Base-by-base conservation (phyloP, 2,113 vertebrate genomes). In the Pseudorasbora parva region DNA sequence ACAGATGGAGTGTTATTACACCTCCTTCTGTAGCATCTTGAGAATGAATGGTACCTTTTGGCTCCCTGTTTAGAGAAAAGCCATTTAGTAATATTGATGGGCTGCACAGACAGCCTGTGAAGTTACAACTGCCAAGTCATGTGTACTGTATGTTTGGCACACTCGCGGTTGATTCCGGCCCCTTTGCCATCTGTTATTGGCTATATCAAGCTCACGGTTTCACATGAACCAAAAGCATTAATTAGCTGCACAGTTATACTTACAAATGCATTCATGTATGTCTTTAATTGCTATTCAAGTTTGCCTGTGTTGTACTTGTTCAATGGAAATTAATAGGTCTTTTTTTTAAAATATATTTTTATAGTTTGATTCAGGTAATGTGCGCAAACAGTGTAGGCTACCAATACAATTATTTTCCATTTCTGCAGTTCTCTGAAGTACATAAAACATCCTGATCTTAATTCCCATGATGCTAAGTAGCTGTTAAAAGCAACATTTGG, bases 201-300 rank as follows among this genome's bases (percentile, higher is more conserved):
- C 57, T 79, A 62, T 62, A 78, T 64, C 77, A 47, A 79, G 77
- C 59, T 79, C 77, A 78, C 76, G 62, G 77, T 45, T 78, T 62
- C 41, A 64, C 59, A 79, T 47, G 57, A 79, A 47, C 77, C 77
- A 5, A 79, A 43, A 64, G 14, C 37, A 79, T 79, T 45, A 49
- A 62, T 79, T 64, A 64, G 57, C 33, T 45, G 37, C 27, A 15
- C 77, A 47, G 77, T 47, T 78, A 78, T 78, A 60, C 49, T 64
- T 64, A 79, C 57, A 79, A 79, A 64, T 79, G 23, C 57, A 47
- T 41, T 59, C 21, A 12, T 79, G 23, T 23, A 14, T 25, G 8
- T 45, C 15, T 47, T 12, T 64, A 41, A 47, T 62, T 43, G 41
- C 41, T 10, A 19, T 78, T 27, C 57, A 25, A 10, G 76, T 0